Evolutionary conservation across 1,140 invertebrate species (phyloP), one percentile per base, ranked within the genome.

Genomic region (Idris sp.): DNA sequence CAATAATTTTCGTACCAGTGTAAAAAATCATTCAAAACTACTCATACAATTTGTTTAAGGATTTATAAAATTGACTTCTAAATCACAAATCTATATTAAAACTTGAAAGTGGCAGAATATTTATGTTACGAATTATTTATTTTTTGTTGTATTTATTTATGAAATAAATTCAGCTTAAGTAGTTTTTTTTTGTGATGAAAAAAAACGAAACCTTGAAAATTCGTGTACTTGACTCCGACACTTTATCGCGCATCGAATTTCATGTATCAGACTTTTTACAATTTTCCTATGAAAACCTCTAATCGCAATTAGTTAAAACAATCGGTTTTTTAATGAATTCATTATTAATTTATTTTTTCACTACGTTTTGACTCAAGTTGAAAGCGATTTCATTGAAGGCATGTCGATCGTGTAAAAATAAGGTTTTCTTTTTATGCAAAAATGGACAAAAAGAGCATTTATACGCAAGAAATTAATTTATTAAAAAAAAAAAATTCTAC

Each of bases 381-480:
- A 53, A 46, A 54, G 49, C 31, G 61, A 16, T 54, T 36, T 65
- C 28, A 44, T 64, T 25, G 30, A 44, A 64, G 59, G 59, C 59
- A 65, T 65, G 22, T 65, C 40, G 25, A 65, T 65, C 25, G 40
- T 67, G 62, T 67, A 67, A 67, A 67, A 67, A 67, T 65, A 65
- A 65, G 9, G 7, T 46, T 48, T 65, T 41, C 33, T 44, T 31
- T 43, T 44, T 10, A 53, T 53, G 25, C 59, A 62, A 62, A 51
- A 51, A 51, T 51, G 35, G 59, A 51, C 59, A 62, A 51, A 31
- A 22, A 22, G n/a, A n/a, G n/a, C n/a, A n/a, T n/a, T n/a, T n/a
- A n/a, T n/a, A n/a, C n/a, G n/a, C n/a, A n/a, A n/a, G n/a, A n/a
- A n/a, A n/a, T n/a, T n/a, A n/a, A n/a, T n/a, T n/a, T n/a, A n/a